Conservation (phyloP, 2,888 invertebrate genomes). For the Chrysolina oricalcia region DNA sequence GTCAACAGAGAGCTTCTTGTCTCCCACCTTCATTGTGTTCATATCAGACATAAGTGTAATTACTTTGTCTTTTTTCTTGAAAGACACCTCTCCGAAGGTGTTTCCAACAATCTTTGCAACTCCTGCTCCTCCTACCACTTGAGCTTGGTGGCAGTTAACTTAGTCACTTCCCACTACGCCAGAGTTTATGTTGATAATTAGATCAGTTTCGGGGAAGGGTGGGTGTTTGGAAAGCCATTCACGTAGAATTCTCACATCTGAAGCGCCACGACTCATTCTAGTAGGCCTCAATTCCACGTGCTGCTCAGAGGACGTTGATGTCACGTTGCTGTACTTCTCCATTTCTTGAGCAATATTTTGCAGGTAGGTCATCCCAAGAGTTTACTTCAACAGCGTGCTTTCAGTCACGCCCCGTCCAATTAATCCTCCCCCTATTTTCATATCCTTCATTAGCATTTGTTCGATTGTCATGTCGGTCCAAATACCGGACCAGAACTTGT, state of each 20-base stretch:
- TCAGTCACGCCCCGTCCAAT: constrained; percentile 47
- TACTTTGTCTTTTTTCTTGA: constrained; percentile 60
- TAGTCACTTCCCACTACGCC: constrained; percentile 55
- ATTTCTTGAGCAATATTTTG: constrained; percentile 28
- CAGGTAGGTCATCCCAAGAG: constrained; percentile 34
- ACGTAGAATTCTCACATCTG: constrained; percentile 11
- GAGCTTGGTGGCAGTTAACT: constrained; percentile 61
- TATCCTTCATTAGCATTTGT: constrained; percentile 61
- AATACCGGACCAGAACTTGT: no score
- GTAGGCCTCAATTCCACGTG: constrained; percentile 30
- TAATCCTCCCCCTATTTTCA: constrained; percentile 61
- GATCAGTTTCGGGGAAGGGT: constrained; percentile 2
- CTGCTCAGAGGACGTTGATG: constrained; percentile 10
- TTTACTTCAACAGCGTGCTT: constrained; percentile 17
- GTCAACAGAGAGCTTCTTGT: not conserved
- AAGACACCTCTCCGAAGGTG: constrained; percentile 58
- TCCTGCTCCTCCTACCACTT: constrained; percentile 57
- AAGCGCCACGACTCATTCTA: constrained; percentile 7
- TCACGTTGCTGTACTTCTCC: not conserved
- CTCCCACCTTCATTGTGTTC: not conserved
- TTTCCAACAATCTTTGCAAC: constrained; percentile 56
- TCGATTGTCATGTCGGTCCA: constrained; percentile 63
- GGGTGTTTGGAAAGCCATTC: constrained; percentile 2
- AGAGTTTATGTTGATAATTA: not conserved
- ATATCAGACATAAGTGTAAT: not conserved